A percentile compares a stretch with the other conserved stretches of the same genome.
phyloP scores from a whole-genome alignment of 2,113 vertebrate species.

The Collichthys lucidus region DNA sequence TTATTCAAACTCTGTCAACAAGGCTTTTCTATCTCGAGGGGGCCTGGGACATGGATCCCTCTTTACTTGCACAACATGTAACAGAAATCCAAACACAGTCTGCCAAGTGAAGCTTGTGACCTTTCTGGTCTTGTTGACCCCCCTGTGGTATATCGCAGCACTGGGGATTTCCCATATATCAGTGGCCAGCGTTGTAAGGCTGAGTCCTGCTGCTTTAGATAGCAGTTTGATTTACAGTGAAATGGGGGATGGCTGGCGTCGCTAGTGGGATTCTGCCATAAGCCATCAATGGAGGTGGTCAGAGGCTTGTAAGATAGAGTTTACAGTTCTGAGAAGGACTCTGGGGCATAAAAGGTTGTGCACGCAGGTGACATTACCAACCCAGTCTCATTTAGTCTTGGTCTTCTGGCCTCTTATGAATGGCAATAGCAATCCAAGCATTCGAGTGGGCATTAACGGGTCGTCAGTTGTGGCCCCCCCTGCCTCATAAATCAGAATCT shows the following conservation, averaged over 20 bases:
- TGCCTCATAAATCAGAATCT: slow-evolving; percentile 76
- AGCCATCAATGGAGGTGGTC: slow-evolving; percentile 69
- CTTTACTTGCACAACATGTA: slow-evolving; percentile 47
- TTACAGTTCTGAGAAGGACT: slow-evolving; percentile 79
- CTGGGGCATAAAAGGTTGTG: slow-evolving; percentile 73
- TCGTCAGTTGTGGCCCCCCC: slow-evolving; percentile 55
- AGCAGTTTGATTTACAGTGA: slow-evolving; percentile 76
- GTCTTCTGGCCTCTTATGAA: slow-evolving; percentile 51
- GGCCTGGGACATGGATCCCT: slow-evolving; percentile 5
- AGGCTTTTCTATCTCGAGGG: slow-evolving; percentile 33
- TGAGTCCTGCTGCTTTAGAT: slow-evolving; percentile 59
- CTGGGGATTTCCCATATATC: slow-evolving; percentile 66
- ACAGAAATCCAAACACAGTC: slow-evolving; percentile 62
- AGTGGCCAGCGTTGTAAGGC: slow-evolving; percentile 45
- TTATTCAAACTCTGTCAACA: slow-evolving; percentile 70
- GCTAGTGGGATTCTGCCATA: slow-evolving; percentile 64
- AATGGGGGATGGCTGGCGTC: slow-evolving; percentile 53
- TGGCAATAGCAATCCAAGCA: slow-evolving; percentile 64
- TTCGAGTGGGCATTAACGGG: slow-evolving; percentile 72
- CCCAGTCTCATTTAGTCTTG: slow-evolving; percentile 64
- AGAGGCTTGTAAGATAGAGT: slow-evolving; percentile 66
- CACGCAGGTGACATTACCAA: slow-evolving; percentile 74
- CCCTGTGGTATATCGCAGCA: slow-evolving; percentile 50
- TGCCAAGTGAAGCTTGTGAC: slow-evolving; percentile 64
- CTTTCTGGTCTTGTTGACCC: slow-evolving; percentile 66